Base-by-base conservation (phyloP, 2,113 vertebrate genomes). In the Campylomormyrus numenius region DNA sequence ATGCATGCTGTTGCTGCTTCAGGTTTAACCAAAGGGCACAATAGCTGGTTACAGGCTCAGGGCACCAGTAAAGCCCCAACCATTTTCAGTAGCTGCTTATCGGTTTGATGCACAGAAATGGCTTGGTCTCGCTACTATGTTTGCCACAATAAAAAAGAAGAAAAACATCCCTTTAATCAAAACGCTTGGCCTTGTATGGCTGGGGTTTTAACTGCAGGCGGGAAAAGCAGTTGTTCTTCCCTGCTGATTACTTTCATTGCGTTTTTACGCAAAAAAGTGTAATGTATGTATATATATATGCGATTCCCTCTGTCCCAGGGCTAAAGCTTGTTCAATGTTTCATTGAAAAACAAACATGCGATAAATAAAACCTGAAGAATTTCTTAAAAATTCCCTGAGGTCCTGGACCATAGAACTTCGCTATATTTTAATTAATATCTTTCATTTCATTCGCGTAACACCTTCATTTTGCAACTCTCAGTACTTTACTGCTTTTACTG, bases 121-220 rank as follows among this genome's bases (percentile, higher is more conserved):
- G 91, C 94, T 95, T 91, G 94, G 87, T 77, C 56, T 88, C 87
- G 10, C 62, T 90, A 92, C 62, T 90, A 92, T 91, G 92, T 92
- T 92, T 95, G 91, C 92, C 91, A 89, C 92, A 92, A 88, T 93
- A 93, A 94, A 89, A 90, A 89, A 90, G 89, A 93, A 92, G 88
- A 89, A 92, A 83, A 90, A 91, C 92, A 93, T 80, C 35, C 74
- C 92, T 93, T 93, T 93, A 45, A 90, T 94, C 92, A 93, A 90
- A 92, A 94, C 93, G 88, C 90, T 89, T 91, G 94, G 93, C 93
- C 93, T 91, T 90, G 56, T 31, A 91, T n/a, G 4, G n/a, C 0
- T n/a, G 48, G 35, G 5, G 35, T 39, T 39, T 39, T 39, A 77
- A 39, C 31, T 35, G 31, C 70, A 48, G 42, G 9, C 3, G 19